A percentile compares a stretch with the other conserved stretches of the same genome.
Conservation (phyloP, 92 coral and sea anemone genomes). For the Paramuricea clavata region DNA sequence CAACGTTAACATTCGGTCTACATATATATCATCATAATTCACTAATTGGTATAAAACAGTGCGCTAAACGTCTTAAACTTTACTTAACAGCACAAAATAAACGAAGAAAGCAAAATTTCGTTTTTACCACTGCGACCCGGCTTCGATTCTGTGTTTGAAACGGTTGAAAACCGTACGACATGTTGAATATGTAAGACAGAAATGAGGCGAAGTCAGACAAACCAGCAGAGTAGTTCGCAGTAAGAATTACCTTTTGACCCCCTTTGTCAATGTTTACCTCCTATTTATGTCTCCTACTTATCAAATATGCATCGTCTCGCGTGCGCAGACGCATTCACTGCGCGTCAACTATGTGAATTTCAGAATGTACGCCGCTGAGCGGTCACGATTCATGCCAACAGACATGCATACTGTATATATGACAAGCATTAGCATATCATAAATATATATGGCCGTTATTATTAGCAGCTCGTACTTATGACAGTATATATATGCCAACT, state of each 20-base stretch:
- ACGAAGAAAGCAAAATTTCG: neutral
- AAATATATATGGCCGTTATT: too few species aligned
- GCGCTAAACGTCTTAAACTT: conserved; percentile 6
- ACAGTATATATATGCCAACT: too few species aligned
- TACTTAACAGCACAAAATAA: neutral
- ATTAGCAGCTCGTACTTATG: too few species aligned
- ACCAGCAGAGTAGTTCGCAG: conserved; percentile 30
- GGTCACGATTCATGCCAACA: neutral
- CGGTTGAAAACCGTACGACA: conserved; percentile 49
- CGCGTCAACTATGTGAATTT: neutral
- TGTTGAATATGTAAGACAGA: conserved; percentile 34
- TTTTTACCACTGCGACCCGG: conserved; percentile 46
- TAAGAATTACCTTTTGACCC: conserved; percentile 50
- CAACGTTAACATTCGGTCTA: neutral
- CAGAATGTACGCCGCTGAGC: neutral
- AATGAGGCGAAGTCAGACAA: conserved; percentile 3
- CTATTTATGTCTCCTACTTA: conserved; percentile 24
- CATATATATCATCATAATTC: neutral
- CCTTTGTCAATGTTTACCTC: conserved; percentile 43
- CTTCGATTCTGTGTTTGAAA: conserved; percentile 43
- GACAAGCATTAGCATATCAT: too few species aligned
- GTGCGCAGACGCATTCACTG: conserved; percentile 19
- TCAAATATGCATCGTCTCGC: neutral
- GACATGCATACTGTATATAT: neutral
- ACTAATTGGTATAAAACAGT: neutral